Base-by-base conservation (phyloP, 2,888 invertebrate genomes). In the Pandemis cinnamomeana region DNA sequence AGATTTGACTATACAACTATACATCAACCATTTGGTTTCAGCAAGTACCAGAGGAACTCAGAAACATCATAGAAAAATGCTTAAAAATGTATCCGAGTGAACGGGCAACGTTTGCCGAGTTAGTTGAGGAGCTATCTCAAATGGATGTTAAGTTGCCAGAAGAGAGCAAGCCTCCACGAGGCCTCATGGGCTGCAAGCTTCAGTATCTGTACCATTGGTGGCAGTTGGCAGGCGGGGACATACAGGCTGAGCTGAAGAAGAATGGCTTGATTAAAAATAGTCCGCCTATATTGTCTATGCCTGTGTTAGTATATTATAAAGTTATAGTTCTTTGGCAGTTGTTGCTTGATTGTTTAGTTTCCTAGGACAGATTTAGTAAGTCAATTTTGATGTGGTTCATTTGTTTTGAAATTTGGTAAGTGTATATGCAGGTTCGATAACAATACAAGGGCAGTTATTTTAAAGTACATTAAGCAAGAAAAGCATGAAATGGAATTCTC, bases 191-290 rank as follows among this genome's bases (percentile, higher is more conserved):
- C 0, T 93, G 94, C 77, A 95, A 96, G 11, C 92, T 99, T 78
- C 96, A 97, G 77, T 98, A 98, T 85, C 95, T 99, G 42, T 99
- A 99, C 87, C 97, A 98, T 87, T 96, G 99, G 91, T 99, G 99
- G 99, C 97, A 98, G 87, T 87, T 99, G 72, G 98, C 99, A 20
- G 99, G 99, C 0, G 99, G 99, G 0, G 99, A 99, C 91, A 97
- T 99, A 71, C 97, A 98, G 77, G 95, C 96, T 0, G 98, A 98
- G 86, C 93, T 99, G 48, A 98, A 98, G 85, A 98, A 97, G 85
- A 98, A 98, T 87, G 98, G 98, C 0, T 94, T 99, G 2, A 97
- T 99, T 71, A 96, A 98, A 84, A 97, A 97, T 75, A 97, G 97
- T 83, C 97, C 97, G 0, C 97, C 97, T 0, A 96, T 98, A 82